Base-by-base conservation (phyloP, 2,888 invertebrate species). In the Nycteola revayana region DNA sequence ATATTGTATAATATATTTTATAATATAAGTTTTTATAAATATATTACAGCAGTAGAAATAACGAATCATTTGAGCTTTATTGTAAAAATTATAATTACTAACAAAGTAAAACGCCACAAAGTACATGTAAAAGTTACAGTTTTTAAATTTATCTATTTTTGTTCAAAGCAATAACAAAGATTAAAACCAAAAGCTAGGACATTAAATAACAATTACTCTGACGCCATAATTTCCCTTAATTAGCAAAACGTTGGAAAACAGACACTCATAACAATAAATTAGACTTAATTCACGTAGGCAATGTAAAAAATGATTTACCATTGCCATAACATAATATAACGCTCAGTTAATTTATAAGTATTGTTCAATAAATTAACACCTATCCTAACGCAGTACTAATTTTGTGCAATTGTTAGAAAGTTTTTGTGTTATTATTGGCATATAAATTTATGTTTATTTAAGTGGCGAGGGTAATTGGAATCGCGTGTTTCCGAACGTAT, bases 301-400 rank as follows among this genome's bases (percentile, higher is more conserved):
- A 59, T 52, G 60, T 61, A 59, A 68, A 69, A n/a, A 72, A 72
- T 75, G 74, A 78, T 77, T 77, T 76, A 77, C 41, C 35, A 32
- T 34, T 37, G 44, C 60, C 75, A 75, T 76, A 66, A 72, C n/a
- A n/a, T n/a, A n/a, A n/a, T n/a, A n/a, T 43, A 18, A 21, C 7
- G 60, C 49, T 44, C 26, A 36, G 57, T 56, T 74, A 76, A 77
- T 75, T 73, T 57, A 64, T 50, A 75, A 64, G 60, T 64, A 73
- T 70, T 58, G 59, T 61, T 38, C 35, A 33, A 65, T 71, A 67
- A 72, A 72, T 73, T 69, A 67, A 64, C 67, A 68, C 63, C 48
- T 63, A n/a, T n/a, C n/a, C 61, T 49, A 48, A 28, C 11, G 32
- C 32, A 20, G 9, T 10, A 24, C 40, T 33, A 40, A 37, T 41